These are phyloP conservation scores for Cynopterus brachyotis DNA, from an alignment of 2,113 vertebrate genomes.

Conservation along the genomic window DNA sequence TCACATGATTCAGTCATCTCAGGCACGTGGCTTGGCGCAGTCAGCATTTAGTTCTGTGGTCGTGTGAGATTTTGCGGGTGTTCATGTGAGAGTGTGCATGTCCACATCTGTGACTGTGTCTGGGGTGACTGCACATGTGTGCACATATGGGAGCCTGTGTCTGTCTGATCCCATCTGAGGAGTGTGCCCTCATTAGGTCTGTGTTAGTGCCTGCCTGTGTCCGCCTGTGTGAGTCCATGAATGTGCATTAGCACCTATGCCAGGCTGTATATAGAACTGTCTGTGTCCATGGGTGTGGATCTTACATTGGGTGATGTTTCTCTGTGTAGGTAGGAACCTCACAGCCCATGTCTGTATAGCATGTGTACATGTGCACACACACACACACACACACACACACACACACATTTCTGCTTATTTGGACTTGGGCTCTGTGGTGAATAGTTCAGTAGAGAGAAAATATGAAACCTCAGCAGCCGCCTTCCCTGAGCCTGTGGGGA, in stretches of 20 bases:
- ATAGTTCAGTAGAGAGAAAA: neutral
- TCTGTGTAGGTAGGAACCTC: neutral
- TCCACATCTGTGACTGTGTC: neutral
- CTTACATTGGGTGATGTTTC: neutral
- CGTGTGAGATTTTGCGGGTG: neutral
- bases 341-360: neutral
- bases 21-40: neutral
- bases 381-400: neutral
- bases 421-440: slow-evolving; percentile 28
- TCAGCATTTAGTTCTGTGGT: neutral
- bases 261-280: neutral
- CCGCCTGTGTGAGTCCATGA: neutral
- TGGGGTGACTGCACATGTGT: neutral
- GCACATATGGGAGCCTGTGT: neutral
- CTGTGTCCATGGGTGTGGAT: neutral
- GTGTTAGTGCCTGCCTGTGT: neutral
- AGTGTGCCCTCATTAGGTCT: neutral
- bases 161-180: neutral
- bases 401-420: slow-evolving; percentile 44
- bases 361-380: too few relatives aligned
- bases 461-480: slow-evolving; percentile 31
- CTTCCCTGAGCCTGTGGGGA: slow-evolving; percentile 10
- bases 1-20: slow-evolving; percentile 39
- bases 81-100: neutral
- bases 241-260: neutral